phyloP scores from a whole-genome alignment of 2,888 invertebrate species.

The Heteropelma amictum region DNA sequence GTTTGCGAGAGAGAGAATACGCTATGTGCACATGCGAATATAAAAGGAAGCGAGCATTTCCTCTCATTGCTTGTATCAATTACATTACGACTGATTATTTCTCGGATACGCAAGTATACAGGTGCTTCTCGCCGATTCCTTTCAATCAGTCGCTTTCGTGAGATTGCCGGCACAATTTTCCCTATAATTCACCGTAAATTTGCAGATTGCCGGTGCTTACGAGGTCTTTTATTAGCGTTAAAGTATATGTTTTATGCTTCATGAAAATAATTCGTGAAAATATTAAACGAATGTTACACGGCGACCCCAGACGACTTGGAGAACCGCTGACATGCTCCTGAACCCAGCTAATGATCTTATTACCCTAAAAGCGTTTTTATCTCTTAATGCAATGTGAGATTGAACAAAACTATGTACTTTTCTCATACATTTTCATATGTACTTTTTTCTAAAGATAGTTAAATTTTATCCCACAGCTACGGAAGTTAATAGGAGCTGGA shows the following conservation, averaged over 20 bases:
- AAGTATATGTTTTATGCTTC: no score
- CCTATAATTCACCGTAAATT: not conserved
- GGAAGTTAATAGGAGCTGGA: no score
- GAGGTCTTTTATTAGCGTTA: no score
- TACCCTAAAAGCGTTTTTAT: not conserved
- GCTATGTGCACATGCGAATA: constrained; percentile 6
- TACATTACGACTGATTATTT: not conserved
- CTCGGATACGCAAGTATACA: not conserved
- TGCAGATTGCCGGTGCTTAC: not conserved
- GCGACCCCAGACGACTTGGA: not conserved
- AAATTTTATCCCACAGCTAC: no score
- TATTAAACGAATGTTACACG: not conserved
- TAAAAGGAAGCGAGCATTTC: constrained; percentile 11
- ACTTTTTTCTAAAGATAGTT: no score
- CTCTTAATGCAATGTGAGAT: not conserved
- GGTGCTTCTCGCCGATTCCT: not conserved
- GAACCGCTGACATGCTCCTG: constrained; percentile 1
- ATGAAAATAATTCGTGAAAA: not conserved
- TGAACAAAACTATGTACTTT: not conserved
- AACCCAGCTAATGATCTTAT: not conserved
- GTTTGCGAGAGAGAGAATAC: constrained; percentile 14
- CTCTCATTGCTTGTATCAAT: not conserved
- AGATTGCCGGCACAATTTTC: not conserved
- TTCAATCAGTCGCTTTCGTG: not conserved
- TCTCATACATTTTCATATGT: not conserved